These are phyloP conservation scores for Anabacerthia variegaticeps DNA, from an alignment of 2,797 vertebrate species.

Conservation along the genomic window DNA sequence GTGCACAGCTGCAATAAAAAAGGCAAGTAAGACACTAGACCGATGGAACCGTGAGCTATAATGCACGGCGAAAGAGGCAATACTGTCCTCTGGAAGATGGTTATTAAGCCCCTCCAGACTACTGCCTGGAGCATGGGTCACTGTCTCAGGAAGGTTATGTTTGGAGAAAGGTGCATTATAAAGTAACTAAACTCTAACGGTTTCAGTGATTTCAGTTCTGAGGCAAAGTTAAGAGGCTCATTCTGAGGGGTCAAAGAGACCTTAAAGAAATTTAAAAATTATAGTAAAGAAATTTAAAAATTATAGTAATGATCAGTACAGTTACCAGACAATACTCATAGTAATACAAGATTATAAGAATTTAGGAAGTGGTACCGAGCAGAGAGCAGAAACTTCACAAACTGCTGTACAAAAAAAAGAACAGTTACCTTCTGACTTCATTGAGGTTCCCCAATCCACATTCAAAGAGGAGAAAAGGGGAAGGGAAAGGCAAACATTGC, in stretches of 20 bases:
- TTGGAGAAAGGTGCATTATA: conserved; percentile 33
- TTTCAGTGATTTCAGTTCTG: not conserved
- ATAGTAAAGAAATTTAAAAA: conserved; percentile 13
- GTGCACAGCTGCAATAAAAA: conserved; percentile 66
- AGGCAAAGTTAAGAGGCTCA: conserved; percentile 5
- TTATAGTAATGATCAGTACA: not conserved
- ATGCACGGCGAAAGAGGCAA: conserved; percentile 2
- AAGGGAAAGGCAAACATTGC: not conserved
- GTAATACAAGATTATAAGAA: not conserved
- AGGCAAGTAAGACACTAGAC: conserved; percentile 57
- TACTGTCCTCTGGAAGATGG: conserved; percentile 13
- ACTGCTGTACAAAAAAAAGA: not conserved
- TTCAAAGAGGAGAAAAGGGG: not conserved
- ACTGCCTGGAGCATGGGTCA: conserved; percentile 15
- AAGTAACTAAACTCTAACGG: conserved; percentile 15
- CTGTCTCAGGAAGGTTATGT: conserved; percentile 44
- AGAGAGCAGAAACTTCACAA: not conserved
- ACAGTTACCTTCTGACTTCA: not conserved
- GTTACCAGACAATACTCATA: not conserved
- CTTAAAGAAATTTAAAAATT: conserved; percentile 16
- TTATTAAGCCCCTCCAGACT: conserved; percentile 35
- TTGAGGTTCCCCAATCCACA: not conserved
- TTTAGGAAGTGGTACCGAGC: not conserved
- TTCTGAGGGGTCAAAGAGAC: conserved; percentile 8
- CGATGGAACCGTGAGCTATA: not conserved